Base-by-base conservation (phyloP, 2,113 vertebrate genomes). In the Protobothrops flavoviridis region DNA sequence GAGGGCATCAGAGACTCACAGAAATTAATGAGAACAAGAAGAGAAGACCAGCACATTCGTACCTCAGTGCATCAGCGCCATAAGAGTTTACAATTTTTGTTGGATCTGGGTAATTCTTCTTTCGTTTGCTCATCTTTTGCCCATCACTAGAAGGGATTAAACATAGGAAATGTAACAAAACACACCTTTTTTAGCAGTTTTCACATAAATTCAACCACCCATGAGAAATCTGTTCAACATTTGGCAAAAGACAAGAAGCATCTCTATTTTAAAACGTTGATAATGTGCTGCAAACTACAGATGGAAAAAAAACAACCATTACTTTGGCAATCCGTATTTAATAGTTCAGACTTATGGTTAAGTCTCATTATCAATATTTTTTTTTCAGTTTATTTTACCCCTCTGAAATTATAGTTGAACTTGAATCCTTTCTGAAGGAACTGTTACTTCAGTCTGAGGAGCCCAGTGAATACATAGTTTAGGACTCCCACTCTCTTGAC, bases 51-150 rank as follows among this genome's bases (percentile, higher is more conserved):
- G 12, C 20, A 86, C 39, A 91, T 94, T 50, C 94, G 15, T 94
- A 99, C 99, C 99, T 98, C 94, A 99, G 98, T 21, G 99, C 99
- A 95, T 99, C 99, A 0, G 99, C 99, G 85, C 99, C 99, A 0
- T 99, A 99, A 94, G 87, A 98, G 92, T 98, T 96, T 94, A 99
- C 98, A 92, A 99, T 95, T 9, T 97, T 93, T 91, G 97, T 95
- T 0, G 99, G 99, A 94, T 99, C 99, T 0, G 99, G 99, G 74
- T 99, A 99, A 96, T 99, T 99, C 98, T 99, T 99, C 97, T 99
- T 99, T 56, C 99, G 98, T 96, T 99, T 99, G 97, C 99, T 99
- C 99, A 99, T 99, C 97, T 99, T 99, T 95, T 99, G 99, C 91
- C 99, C 99, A 97, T 99, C 99, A 93, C 99, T 99, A 95, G 87